Evolutionary conservation across 2,113 vertebrate species (phyloP).

Genomic region (Dromaius novaehollandiae): DNA sequence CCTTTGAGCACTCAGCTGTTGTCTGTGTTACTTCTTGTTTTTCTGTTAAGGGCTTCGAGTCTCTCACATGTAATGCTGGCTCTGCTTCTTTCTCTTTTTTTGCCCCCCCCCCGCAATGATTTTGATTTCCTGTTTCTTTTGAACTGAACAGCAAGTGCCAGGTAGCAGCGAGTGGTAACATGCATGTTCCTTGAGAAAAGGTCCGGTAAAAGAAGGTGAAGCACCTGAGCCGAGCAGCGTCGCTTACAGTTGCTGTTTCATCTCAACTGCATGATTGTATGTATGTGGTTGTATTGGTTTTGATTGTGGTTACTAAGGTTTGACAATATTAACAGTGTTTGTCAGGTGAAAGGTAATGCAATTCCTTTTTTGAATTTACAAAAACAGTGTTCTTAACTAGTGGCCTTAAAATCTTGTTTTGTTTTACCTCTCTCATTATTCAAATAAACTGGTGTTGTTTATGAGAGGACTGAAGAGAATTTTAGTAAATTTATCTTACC

Average conservation of each 20-base stretch:
- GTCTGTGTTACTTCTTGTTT: not conserved
- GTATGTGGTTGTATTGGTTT: not conserved
- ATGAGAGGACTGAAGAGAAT: not conserved
- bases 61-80: not conserved
- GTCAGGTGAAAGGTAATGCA: not conserved
- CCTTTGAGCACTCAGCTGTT: not conserved
- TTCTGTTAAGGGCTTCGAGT: not conserved
- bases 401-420: not conserved
- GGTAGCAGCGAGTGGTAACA: accelerated
- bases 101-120: not conserved
- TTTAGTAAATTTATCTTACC: not conserved
- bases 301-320: not conserved
- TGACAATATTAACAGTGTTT: not conserved
- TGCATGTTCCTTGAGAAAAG: no score
- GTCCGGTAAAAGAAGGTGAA: not conserved
- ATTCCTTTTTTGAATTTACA: not conserved
- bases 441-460: not conserved
- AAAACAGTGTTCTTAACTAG: not conserved
- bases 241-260: not conserved
- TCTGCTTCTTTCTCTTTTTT: not conserved
- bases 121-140: not conserved
- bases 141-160: not conserved
- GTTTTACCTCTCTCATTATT: not conserved
- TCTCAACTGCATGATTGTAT: not conserved
- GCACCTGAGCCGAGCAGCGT: no score